These are phyloP conservation scores for Otolemur garnettii DNA, from an alignment of 2,113 vertebrate genomes.

Conservation along the genomic window DNA sequence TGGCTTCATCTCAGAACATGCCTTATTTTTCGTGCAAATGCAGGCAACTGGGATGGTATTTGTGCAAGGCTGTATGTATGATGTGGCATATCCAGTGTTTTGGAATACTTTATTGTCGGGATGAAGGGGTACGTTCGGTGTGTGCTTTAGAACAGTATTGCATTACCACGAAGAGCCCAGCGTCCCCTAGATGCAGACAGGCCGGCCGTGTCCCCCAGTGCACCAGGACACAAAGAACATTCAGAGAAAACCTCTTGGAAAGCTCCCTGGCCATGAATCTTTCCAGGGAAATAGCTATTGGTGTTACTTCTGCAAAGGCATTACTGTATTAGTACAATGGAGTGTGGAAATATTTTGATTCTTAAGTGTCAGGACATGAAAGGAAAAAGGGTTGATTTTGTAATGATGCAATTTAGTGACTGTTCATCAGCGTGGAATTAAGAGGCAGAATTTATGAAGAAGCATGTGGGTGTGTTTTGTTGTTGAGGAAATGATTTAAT, in stretches of 20 bases:
- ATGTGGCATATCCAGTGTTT: not conserved
- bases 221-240: constrained; percentile 83
- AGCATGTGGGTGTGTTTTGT: constrained; percentile 71
- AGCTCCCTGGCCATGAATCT: constrained; percentile 72
- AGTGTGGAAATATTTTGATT: constrained; percentile 76
- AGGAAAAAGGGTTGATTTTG: constrained; percentile 60
- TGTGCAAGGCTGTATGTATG: not conserved
- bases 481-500: constrained; percentile 72
- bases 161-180: not conserved
- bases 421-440: constrained; percentile 42
- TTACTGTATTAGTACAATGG: constrained; percentile 56
- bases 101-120: constrained; percentile 61
- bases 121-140: not conserved
- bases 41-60: not conserved
- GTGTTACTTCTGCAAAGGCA: constrained; percentile 69
- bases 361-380: constrained; percentile 70
- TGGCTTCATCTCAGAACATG: constrained; percentile 1
- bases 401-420: constrained; percentile 55
- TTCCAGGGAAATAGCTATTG: constrained; percentile 76
- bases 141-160: constrained; percentile 13
- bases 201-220: constrained; percentile 58
- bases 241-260: constrained; percentile 79
- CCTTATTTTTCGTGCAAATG: not conserved
- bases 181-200: constrained; percentile 58
- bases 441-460: constrained; percentile 71